These are phyloP conservation scores for Pyxicephalus adspersus DNA, from an alignment of 2,113 vertebrate species.

Conservation along the genomic window DNA sequence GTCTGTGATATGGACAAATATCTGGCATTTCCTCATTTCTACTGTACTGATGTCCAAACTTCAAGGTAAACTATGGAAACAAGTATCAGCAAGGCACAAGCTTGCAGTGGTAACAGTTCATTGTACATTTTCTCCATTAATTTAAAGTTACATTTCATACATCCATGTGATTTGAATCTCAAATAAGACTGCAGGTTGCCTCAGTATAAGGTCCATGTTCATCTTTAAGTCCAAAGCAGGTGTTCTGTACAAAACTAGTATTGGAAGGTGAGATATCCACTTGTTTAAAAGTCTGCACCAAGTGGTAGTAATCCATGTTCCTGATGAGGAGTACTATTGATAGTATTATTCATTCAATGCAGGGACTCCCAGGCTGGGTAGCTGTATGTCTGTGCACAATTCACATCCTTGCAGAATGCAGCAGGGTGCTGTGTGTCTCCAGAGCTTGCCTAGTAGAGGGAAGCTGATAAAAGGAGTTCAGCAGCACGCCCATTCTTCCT, in stretches of 20 bases:
- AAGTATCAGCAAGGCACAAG: background rate
- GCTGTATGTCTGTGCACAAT: background rate
- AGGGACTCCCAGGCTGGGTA: background rate
- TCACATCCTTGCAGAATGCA: background rate
- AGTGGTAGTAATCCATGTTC: background rate
- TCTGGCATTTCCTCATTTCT: conserved; percentile 17
- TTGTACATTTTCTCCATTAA: background rate
- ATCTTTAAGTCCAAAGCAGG: background rate
- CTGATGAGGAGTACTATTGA: background rate
- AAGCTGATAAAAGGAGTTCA: conserved; percentile 21
- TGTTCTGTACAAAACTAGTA: background rate
- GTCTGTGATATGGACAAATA: background rate
- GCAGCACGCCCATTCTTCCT: conserved; percentile 49
- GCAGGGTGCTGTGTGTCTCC: conserved; percentile 18
- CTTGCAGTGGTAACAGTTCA: background rate
- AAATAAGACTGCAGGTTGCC: background rate
- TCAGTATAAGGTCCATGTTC: background rate
- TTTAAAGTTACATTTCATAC: background rate
- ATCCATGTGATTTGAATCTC: no score
- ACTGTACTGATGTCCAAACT: background rate
- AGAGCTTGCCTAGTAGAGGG: conserved; percentile 16
- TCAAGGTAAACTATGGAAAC: background rate
- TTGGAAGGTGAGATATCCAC: background rate
- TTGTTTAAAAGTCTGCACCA: background rate
- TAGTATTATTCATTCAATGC: background rate